Evolutionary conservation across 2,888 invertebrate species (phyloP), one percentile per base, ranked within the genome.

Genomic region (Uropetala carovei): DNA sequence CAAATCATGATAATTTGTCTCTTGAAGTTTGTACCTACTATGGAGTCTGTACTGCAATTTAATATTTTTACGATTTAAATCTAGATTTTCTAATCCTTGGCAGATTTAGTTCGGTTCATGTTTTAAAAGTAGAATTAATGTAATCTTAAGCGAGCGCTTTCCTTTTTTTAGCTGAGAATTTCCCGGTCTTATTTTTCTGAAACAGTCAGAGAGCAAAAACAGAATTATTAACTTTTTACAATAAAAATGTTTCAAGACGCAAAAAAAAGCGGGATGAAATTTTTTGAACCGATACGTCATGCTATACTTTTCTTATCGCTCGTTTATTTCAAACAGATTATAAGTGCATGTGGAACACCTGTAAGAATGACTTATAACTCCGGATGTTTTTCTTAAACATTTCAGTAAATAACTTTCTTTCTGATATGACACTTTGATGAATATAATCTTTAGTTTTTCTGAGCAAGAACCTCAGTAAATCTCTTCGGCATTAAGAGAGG

Each of bases 391-490:
- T 13, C 75, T 22, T 75, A n/a, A 75, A 75, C 75, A 5, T 13
- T 75, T 75, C 9, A 75, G 22, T 75, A 75, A 7, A 75, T 75
- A 75, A 75, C 27, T 75, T 75, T 75, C 75, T 27, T 10, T 27
- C 75, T 27, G 27, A 75, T 75, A 75, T 75, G 75, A 75, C 75
- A 75, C 11, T 27, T 75, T 75, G 75, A 75, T 75, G 75, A 75
- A 22, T 27, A 27, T 75, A 75, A 75, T 75, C 75, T 27, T 75
- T 27, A 75, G 75, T 75, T 75, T 75, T 75, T 75, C 75, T 27
- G 13, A 27, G 0, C 18, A 9, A 14, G 22, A 75, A 22, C 9
- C 5, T 13, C 2, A 75, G 75, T 75, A 75, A 75, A 75, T 75
- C 75, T 10, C 75, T 13, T 27, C 13, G 22, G 75, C 22, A 75